Evolutionary conservation across 2,888 invertebrate species (phyloP).

Genomic region (Anarsia innoxiella): DNA sequence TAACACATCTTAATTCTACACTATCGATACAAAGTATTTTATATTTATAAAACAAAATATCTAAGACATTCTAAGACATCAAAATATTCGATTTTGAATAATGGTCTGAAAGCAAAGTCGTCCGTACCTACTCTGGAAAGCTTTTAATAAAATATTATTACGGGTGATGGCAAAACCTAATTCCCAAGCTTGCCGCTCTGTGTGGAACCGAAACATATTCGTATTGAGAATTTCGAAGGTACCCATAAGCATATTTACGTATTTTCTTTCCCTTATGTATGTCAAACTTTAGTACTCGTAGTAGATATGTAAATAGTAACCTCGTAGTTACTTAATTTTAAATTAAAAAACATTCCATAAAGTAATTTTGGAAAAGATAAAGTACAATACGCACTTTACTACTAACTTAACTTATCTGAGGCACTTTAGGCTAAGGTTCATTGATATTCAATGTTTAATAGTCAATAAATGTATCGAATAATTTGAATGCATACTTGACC

Average conservation of each 20-base stretch:
- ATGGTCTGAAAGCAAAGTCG: slow-evolving; percentile 16
- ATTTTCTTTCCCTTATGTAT: too few relatives aligned
- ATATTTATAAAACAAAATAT: background rate
- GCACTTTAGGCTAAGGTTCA: too few relatives aligned
- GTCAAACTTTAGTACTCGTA: too few relatives aligned
- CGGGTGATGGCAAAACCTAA: slow-evolving; percentile 35
- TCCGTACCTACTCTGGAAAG: slow-evolving; percentile 32
- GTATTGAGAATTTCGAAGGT: too few relatives aligned
- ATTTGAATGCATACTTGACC: slow-evolving; percentile 13
- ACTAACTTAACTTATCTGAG: too few relatives aligned
- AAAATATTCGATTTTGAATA: slow-evolving; percentile 5
- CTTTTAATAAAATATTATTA: slow-evolving; percentile 48
- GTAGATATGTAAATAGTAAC: too few relatives aligned
- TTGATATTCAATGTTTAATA: too few relatives aligned
- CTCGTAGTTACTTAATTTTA: too few relatives aligned
- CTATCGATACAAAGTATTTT: background rate
- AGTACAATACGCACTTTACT: too few relatives aligned
- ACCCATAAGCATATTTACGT: too few relatives aligned
- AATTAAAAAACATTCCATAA: too few relatives aligned
- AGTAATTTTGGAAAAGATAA: too few relatives aligned
- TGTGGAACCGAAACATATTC: slow-evolving; percentile 3
- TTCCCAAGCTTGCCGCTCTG: slow-evolving; percentile 23
- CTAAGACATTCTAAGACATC: background rate
- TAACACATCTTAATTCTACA: background rate
- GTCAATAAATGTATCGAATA: slow-evolving; percentile 11